Evolutionary conservation across 2,113 vertebrate species (phyloP).

Genomic region (Cyanistes caeruleus): DNA sequence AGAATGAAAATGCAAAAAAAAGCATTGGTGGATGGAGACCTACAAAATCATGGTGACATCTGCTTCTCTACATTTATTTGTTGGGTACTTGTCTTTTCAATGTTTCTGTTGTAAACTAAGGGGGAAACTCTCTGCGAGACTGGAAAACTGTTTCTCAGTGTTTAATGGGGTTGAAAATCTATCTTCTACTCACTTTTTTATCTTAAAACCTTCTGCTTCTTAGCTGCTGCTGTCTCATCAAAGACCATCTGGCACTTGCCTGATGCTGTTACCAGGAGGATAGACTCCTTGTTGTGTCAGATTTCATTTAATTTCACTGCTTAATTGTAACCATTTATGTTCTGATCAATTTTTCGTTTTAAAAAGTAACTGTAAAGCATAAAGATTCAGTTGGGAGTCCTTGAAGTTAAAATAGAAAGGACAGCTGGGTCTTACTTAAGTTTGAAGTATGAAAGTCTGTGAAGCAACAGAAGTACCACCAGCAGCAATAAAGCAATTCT

Average conservation of each 20-base stretch:
- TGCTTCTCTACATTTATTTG: background rate
- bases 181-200: background rate
- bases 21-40: background rate
- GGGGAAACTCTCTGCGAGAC: background rate
- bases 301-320: background rate
- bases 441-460: background rate
- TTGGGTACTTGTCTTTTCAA: background rate
- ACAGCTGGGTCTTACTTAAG: slow-evolving; percentile 8
- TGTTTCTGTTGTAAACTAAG: background rate
- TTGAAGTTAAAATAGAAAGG: slow-evolving; percentile 4
- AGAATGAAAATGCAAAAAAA: background rate
- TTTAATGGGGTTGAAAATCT: background rate
- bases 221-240: background rate
- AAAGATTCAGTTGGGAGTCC: background rate
- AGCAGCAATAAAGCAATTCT: background rate
- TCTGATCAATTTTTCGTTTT: background rate
- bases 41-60: background rate
- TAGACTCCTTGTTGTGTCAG: background rate
- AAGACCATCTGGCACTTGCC: background rate
- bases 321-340: background rate
- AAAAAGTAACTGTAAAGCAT: background rate
- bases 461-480: background rate
- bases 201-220: background rate
- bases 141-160: background rate
- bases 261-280: background rate